A percentile compares a stretch with the other conserved stretches of the same genome.
Conservation (phyloP, 2,113 vertebrate genomes). For the Oryzias celebensis region DNA sequence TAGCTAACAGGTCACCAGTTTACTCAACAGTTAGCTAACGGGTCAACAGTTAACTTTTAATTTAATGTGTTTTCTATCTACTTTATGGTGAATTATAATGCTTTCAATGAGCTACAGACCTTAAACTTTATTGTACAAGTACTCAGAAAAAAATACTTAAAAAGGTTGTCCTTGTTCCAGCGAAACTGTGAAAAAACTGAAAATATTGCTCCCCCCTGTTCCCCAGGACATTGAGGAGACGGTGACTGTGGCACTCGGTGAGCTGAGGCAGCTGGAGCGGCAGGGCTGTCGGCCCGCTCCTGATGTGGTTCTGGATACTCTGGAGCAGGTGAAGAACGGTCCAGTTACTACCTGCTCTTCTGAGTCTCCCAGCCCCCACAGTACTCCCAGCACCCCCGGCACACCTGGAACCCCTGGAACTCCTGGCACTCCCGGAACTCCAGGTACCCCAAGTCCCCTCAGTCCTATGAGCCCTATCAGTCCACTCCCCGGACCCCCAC, state of each 20-base stretch:
- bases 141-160: too few species aligned
- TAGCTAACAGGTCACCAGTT: too few species aligned
- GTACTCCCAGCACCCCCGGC: slow-evolving; percentile 74
- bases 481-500: slow-evolving; percentile 70
- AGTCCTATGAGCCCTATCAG: slow-evolving; percentile 82
- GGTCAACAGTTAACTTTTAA: too few species aligned
- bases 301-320: slow-evolving; percentile 95
- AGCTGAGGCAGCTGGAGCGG: slow-evolving; percentile 90
- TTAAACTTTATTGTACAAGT: too few species aligned
- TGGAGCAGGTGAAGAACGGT: slow-evolving; percentile 93
- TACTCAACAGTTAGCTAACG: too few species aligned
- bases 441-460: slow-evolving; percentile 84
- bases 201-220: not conserved
- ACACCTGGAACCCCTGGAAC: slow-evolving; percentile 68
- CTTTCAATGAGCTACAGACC: too few species aligned
- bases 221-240: slow-evolving; percentile 94
- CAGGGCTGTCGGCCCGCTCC: slow-evolving; percentile 91
- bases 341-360: slow-evolving; percentile 84
- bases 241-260: slow-evolving; percentile 91
- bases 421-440: slow-evolving; percentile 72
- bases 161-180: too few species aligned
- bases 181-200: not conserved
- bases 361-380: slow-evolving; percentile 89
- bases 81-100: too few species aligned
- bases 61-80: too few species aligned